Base-by-base conservation (phyloP, 2,888 invertebrate genomes). In the Clistopyga incitator region DNA sequence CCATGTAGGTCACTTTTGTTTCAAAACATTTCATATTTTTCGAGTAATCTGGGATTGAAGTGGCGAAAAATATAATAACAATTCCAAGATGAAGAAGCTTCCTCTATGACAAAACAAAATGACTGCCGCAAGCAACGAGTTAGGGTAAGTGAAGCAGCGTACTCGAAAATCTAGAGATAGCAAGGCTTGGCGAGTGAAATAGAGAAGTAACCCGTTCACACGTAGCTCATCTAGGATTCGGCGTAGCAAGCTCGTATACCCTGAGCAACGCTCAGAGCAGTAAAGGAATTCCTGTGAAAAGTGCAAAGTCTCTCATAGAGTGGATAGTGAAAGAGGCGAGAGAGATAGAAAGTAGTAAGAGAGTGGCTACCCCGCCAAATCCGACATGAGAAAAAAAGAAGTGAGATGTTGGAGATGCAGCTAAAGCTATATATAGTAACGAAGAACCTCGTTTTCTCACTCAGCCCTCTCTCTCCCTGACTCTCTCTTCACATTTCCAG, bases 361-460 rank as follows among this genome's bases (percentile, higher is more conserved):
- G 8, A 76, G 77, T 75, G 68, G 72, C 61, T 52, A 34, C 45
- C 54, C 52, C 45, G 67, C 72, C 68, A 77, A 83, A 86, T 85
- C 81, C 75, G 64, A 56, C 54, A 65, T 29, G 71, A 76, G 77
- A 59, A 71, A 61, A 75, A 75, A 61, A 59, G 67, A 42, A 64
- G 83, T 45, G 76, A 71, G 77, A 50, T 77, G 64, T 29, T 29
- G 29, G 64, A 38, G 75, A 38, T 50, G 54, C 72, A 38, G 25
- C 47, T 34, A 15, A 64, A 25, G 52, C 45, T 54, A 38, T 56
- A 42, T 47, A 59, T 59, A 79, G 54, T 75, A 71, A 64, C 71
- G 38, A n/a, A 76, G 71, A 64, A 82, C 78, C 78, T 85, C 78
- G 68, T 83, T 82, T 78, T 82, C 82, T 70, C 59, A 52, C 78